phyloP scores from a whole-genome alignment of 2,113 vertebrate genomes.

The Isurus oxyrinchus region DNA sequence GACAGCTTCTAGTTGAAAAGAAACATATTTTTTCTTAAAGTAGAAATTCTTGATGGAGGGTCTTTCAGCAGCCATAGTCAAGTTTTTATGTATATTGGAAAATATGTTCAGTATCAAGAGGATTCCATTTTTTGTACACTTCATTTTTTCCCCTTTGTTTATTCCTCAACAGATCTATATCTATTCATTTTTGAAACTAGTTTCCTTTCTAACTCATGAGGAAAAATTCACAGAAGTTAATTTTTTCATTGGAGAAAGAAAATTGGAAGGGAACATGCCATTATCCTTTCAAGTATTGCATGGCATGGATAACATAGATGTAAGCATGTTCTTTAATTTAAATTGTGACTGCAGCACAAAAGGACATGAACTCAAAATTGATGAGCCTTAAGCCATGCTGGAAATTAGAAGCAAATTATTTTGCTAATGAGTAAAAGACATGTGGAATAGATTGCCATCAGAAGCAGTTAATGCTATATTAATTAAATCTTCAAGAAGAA shows the following conservation, averaged over 20 bases:
- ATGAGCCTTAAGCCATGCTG: neutral
- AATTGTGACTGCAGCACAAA: neutral
- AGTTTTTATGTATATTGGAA: neutral
- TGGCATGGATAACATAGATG: neutral
- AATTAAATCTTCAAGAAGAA: constrained; percentile 6
- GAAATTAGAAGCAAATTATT: neutral
- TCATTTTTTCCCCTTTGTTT: neutral
- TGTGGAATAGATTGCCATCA: neutral
- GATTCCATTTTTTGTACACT: neutral
- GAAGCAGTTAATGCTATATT: neutral
- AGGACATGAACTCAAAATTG: constrained; percentile 6
- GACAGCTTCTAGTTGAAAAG: neutral
- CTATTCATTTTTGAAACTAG: neutral
- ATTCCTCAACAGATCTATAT: neutral
- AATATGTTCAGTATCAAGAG: neutral
- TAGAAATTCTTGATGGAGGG: neutral
- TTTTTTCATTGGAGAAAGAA: neutral
- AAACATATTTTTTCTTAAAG: neutral
- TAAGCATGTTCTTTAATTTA: neutral
- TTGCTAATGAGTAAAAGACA: neutral
- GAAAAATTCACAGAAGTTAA: neutral
- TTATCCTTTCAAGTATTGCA: neutral
- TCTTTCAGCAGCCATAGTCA: neutral
- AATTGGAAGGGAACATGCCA: too few relatives aligned
- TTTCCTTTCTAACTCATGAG: neutral